Base-by-base conservation (phyloP, 1,140 invertebrate genomes). In the Diuraphis noxia region DNA sequence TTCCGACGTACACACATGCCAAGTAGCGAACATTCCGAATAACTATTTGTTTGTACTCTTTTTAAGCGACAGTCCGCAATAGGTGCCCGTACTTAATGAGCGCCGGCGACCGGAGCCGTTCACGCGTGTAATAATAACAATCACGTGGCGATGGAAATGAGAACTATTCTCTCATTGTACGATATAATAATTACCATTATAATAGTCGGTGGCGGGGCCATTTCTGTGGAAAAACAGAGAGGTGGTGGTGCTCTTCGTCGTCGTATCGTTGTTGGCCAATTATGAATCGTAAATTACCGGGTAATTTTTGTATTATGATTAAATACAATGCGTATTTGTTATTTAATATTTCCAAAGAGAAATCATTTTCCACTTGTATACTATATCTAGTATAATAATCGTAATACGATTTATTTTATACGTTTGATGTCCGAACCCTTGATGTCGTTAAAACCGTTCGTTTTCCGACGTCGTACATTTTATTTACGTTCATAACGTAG, bases 171-270 rank as follows among this genome's bases (percentile, higher is more conserved):
- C 84, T 87, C 86, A 87, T 88, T 63, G 86, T 88, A 41, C 49
- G 13, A 25, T 36, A 86, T 52, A 86, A 88, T 88, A 88, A 88
- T 88, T 88, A 88, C 86, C 86, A 88, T 40, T 88, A 88, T 56
- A 88, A 88, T 88, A 30, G 86, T 25, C 46, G 36, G 23, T 2
- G 23, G 46, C 36, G 30, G 41, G n/a, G n/a, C 41, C 21, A 21
- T 34, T 43, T n/a, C 34, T 43, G 19, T 6, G 84, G 9, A 43
- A 84, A 40, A n/a, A 84, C 30, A 6, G 30, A 10, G 13, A 21
- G 43, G 30, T n/a, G 41, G 84, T 7, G 46, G 21, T 46, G 2
- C 1, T 46, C 9, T 13, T 46, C 43, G 17, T 19, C 17, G 46
- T 49, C 46, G 19, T 49, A 23, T 84, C 25, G 4, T 30, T 30